phyloP scores from a whole-genome alignment of 2,797 vertebrate species.

The Fringilla coelebs region DNA sequence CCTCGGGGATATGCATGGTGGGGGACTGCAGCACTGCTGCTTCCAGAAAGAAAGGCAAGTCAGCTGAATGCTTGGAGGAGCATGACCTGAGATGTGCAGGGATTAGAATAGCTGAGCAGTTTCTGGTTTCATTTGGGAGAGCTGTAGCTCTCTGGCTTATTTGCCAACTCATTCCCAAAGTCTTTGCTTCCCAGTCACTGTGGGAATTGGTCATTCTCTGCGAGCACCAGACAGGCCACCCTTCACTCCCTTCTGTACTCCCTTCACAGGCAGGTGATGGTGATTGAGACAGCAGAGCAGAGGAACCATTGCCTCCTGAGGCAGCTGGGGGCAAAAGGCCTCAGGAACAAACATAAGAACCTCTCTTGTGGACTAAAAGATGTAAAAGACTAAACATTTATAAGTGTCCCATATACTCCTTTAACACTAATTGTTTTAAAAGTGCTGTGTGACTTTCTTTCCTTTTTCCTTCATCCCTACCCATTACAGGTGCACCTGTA shows the following conservation, averaged over 20 bases:
- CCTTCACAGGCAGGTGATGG: not conserved
- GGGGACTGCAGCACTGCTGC: not conserved
- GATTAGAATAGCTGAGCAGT: slow-evolving; percentile 17
- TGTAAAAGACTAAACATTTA: not conserved
- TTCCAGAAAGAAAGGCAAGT: slow-evolving; percentile 24
- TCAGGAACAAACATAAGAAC: not conserved
- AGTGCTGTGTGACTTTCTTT: not conserved
- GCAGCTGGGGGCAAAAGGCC: not conserved
- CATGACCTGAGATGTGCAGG: slow-evolving; percentile 9
- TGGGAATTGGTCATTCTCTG: not conserved
- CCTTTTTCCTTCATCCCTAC: not conserved
- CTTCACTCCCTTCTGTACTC: not conserved
- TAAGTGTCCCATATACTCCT: not conserved
- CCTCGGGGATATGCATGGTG: rapidly evolving
- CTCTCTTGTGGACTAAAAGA: not conserved
- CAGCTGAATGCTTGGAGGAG: slow-evolving; percentile 56
- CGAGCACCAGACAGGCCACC: not conserved
- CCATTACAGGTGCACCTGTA: too few species aligned
- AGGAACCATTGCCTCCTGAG: not conserved
- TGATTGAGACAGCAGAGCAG: not conserved
- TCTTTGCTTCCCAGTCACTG: not conserved
- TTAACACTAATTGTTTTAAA: not conserved
- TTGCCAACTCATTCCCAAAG: not conserved
- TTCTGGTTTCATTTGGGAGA: not conserved
- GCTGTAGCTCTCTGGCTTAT: not conserved